Percentiles rank a stretch among this genome's conserved stretches.
Evolutionary conservation across 2,113 vertebrate species (phyloP).

Genomic region (Kryptolebias marmoratus): DNA sequence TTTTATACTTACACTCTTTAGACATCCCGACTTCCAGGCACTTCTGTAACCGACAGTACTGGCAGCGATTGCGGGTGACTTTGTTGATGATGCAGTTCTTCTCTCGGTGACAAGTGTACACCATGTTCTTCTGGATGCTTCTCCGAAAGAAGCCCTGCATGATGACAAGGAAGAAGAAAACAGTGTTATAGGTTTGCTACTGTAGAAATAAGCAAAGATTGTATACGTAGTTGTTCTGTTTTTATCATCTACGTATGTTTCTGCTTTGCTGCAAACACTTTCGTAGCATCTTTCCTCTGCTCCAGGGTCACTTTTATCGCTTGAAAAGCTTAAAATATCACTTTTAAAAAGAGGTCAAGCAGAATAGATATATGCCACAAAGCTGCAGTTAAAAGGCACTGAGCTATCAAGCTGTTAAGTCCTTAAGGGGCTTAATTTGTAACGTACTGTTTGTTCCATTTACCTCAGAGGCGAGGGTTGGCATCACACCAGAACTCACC

Average conservation of each 20-base stretch:
- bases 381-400: conserved; percentile 39
- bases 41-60: conserved; percentile 99
- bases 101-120: conserved; percentile 98
- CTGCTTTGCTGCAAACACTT: background rate
- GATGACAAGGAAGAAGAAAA: background rate
- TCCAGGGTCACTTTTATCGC: background rate
- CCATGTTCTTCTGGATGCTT: conserved; percentile 99
- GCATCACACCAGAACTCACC: background rate
- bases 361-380: background rate
- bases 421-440: conserved; percentile 45
- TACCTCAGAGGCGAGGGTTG: background rate
- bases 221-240: background rate
- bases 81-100: conserved; percentile 99
- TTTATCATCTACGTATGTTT: background rate
- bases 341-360: background rate
- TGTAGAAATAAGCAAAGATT: too few relatives aligned
- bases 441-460: background rate
- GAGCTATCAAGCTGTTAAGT: conserved; percentile 38
- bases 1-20: conserved; percentile 93
- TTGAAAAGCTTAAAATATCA: background rate
- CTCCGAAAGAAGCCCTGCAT: conserved; percentile 94
- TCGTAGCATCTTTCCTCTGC: background rate
- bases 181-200: too few relatives aligned
- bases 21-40: conserved; percentile 99
- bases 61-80: conserved; percentile 98